Evolutionary conservation across 2,797 vertebrate species (phyloP).

Genomic region (Cichlasoma orientale): DNA sequence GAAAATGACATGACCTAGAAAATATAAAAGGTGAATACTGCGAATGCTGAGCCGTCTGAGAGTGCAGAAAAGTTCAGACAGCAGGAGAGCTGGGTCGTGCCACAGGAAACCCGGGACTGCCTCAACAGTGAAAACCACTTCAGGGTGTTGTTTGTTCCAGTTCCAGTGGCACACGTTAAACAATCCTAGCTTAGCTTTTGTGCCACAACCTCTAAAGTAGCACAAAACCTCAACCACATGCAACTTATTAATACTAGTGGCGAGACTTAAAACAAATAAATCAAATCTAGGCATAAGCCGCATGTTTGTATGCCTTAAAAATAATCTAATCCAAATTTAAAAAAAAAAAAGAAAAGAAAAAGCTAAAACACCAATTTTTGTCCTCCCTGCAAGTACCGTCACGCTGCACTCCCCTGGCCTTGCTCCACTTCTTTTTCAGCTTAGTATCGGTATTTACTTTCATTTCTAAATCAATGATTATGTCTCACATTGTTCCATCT

Average conservation of each 20-base stretch:
- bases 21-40: background rate
- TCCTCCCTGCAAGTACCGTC: background rate
- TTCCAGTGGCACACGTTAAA: background rate
- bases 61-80: background rate
- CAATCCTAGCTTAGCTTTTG: background rate
- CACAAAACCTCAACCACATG: background rate
- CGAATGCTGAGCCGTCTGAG: background rate
- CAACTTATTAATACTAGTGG: background rate
- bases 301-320: background rate
- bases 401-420: background rate
- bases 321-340: too few relatives aligned
- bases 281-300: background rate
- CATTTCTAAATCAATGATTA: conserved; percentile 5
- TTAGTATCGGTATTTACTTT: background rate
- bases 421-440: background rate
- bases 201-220: background rate
- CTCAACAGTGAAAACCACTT: conserved; percentile 34
- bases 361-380: background rate
- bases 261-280: background rate
- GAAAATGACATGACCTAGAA: background rate
- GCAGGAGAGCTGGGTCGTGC: background rate
- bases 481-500: conserved; percentile 1
- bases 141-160: background rate
- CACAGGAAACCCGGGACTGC: background rate
- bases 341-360: background rate